A percentile compares a stretch with the other conserved stretches of the same genome.
Conservation (phyloP, 2,888 invertebrate genomes). For the Drosophila buzzatii region DNA sequence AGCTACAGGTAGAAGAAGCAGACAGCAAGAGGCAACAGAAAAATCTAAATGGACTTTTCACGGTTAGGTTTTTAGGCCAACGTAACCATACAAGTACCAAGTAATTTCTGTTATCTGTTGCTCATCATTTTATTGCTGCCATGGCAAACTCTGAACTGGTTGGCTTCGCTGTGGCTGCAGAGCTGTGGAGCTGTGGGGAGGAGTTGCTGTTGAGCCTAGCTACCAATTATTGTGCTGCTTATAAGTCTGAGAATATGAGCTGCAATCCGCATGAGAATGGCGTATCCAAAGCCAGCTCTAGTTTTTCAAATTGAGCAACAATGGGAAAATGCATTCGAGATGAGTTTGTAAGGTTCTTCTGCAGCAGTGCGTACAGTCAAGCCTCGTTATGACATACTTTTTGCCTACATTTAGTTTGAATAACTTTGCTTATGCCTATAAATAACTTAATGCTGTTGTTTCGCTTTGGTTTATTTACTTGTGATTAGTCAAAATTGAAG, state of each 20-base stretch:
- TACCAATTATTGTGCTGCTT: slow-evolving; percentile 33
- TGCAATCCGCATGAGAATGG: slow-evolving; percentile 34
- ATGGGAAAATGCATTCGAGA: slow-evolving; percentile 23
- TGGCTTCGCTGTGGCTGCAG: slow-evolving; percentile 23
- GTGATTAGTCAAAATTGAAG: not conserved
- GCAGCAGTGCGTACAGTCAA: not conserved
- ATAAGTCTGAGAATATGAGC: slow-evolving; percentile 37
- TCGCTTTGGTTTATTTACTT: not conserved
- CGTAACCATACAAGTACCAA: slow-evolving; percentile 60
- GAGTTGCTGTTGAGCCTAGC: slow-evolving; percentile 13
- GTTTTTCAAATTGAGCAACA: slow-evolving; percentile 21
- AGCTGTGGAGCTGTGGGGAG: not conserved
- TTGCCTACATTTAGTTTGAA: not conserved
- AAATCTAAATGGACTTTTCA: slow-evolving; percentile 73
- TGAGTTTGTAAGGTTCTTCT: not conserved
- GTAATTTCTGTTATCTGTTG: slow-evolving; percentile 76
- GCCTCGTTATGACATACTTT: not conserved
- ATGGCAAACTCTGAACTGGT: slow-evolving; percentile 61
- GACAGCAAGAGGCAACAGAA: slow-evolving; percentile 31
- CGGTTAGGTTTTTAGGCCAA: slow-evolving; percentile 75
- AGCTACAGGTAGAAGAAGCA: slow-evolving; percentile 49
- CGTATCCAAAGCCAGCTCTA: slow-evolving; percentile 25
- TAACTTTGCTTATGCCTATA: not conserved
- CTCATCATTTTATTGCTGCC: slow-evolving; percentile 76
- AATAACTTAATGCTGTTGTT: not conserved